A percentile compares a stretch with the other conserved stretches of the same genome.
Evolutionary conservation across 2,797 vertebrate genomes (phyloP).

Genomic region (Moxostoma hubbsi): DNA sequence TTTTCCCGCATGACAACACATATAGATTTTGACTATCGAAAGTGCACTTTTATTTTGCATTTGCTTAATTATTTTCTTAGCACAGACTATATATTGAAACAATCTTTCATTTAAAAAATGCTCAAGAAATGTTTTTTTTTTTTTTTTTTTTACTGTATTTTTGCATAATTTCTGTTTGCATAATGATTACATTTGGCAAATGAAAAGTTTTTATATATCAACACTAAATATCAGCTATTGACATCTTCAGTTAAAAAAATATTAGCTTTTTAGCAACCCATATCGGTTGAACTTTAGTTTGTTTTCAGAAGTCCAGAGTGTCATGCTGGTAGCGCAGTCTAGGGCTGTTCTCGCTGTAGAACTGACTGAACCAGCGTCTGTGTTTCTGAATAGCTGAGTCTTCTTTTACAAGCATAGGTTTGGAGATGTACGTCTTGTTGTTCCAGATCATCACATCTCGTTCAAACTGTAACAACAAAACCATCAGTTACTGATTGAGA

Average conservation of each 20-base stretch:
- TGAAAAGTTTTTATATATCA: conserved; percentile 1
- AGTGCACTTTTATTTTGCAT: conserved; percentile 10
- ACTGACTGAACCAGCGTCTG: conserved; percentile 86
- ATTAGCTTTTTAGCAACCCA: not conserved
- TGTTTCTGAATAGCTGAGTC: conserved; percentile 82
- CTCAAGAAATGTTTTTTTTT: not conserved
- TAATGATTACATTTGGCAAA: not conserved
- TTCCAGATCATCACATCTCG: conserved; percentile 89
- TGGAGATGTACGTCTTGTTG: conserved; percentile 83
- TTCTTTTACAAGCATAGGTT: conserved; percentile 83
- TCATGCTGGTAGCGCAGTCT: conserved; percentile 65
- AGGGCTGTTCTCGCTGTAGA: conserved; percentile 83
- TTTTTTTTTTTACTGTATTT: not conserved
- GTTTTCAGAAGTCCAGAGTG: conserved; percentile 77
- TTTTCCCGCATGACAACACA: too few relatives aligned
- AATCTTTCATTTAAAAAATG: conserved; percentile 5
- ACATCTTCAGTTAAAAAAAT: conserved; percentile 29
- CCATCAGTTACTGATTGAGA: conserved; percentile 7
- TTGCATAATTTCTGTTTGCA: conserved; percentile 19
- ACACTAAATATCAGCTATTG: conserved; percentile 8
- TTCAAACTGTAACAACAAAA: conserved; percentile 77
- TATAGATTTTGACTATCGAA: not conserved
- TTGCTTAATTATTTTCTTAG: conserved; percentile 7
- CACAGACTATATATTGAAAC: not conserved
- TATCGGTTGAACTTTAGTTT: not conserved